phyloP scores from a whole-genome alignment of 1,140 invertebrate genomes.

The Philotrypesis tridentata region DNA sequence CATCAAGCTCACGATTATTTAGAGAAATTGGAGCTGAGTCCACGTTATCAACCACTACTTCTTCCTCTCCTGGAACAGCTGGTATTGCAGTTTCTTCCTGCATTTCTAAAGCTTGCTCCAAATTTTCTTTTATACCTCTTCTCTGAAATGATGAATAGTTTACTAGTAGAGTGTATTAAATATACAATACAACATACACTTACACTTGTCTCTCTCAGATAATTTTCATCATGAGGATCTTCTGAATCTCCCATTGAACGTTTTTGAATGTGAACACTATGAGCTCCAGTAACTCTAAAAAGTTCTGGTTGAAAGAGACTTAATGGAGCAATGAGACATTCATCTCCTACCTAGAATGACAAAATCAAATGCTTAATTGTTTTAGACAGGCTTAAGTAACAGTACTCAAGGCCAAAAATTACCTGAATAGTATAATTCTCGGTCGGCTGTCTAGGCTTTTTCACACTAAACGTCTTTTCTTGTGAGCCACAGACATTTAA shows the following conservation, averaged over 20 bases:
- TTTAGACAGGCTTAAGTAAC: background rate
- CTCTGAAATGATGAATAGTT: slow-evolving; percentile 60
- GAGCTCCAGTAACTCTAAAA: slow-evolving; percentile 86
- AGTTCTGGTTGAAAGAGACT: slow-evolving; percentile 92
- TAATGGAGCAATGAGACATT: slow-evolving; percentile 92
- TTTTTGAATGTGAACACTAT: slow-evolving; percentile 82
- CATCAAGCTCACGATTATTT: slow-evolving; percentile 70
- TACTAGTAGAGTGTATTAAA: slow-evolving; percentile 17
- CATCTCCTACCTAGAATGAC: slow-evolving; percentile 87
- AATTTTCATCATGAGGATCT: slow-evolving; percentile 95
- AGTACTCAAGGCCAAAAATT: background rate
- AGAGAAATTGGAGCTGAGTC: slow-evolving; percentile 75
- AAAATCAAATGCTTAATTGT: background rate
- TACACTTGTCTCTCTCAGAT: slow-evolving; percentile 89
- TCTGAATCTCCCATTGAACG: slow-evolving; percentile 88
- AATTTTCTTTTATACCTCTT: slow-evolving; percentile 79
- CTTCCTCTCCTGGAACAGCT: slow-evolving; percentile 79
- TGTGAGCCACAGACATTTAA: slow-evolving; percentile 89
- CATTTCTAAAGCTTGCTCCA: slow-evolving; percentile 72
- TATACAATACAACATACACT: slow-evolving; percentile 61
- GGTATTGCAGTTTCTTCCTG: slow-evolving; percentile 68
- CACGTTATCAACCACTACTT: slow-evolving; percentile 86
- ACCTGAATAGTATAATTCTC: slow-evolving; percentile 82
- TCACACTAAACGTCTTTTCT: slow-evolving; percentile 85
- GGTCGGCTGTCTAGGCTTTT: slow-evolving; percentile 81